phyloP scores from a whole-genome alignment of 2,888 invertebrate genomes.

The Melieria picta region DNA sequence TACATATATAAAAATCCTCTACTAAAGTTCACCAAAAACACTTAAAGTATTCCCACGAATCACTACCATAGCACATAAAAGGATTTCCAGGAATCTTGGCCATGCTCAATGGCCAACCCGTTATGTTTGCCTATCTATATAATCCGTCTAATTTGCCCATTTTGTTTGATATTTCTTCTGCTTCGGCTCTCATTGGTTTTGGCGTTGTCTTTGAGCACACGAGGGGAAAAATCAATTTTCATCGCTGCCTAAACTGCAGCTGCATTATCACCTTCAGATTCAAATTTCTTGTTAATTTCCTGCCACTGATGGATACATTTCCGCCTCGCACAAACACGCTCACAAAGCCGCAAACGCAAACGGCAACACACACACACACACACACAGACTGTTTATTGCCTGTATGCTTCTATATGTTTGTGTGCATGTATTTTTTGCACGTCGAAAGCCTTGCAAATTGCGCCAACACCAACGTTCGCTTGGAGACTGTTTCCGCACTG shows the following conservation, averaged over 20 bases:
- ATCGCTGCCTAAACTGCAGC: background rate
- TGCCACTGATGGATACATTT: background rate
- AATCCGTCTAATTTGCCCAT: background rate
- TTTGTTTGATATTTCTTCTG: background rate
- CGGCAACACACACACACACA: background rate
- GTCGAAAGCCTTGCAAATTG: background rate
- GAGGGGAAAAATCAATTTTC: background rate
- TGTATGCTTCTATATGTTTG: conserved; percentile 1
- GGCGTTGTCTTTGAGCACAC: background rate
- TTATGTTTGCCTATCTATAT: background rate
- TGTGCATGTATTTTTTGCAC: background rate
- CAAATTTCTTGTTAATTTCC: conserved; percentile 2
- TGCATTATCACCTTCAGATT: background rate
- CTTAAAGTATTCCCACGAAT: too few species aligned
- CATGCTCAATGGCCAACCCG: too few species aligned
- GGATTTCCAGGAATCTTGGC: background rate
- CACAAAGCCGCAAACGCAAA: background rate
- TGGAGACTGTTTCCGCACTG: too few species aligned
- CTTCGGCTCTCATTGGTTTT: background rate
- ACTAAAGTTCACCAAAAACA: too few species aligned
- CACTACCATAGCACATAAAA: background rate
- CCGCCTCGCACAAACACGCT: background rate
- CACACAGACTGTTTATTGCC: background rate
- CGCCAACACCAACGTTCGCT: background rate
- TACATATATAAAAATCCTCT: background rate